phyloP scores from a whole-genome alignment of 2,797 vertebrate species.

The Gastrophryne carolinensis region DNA sequence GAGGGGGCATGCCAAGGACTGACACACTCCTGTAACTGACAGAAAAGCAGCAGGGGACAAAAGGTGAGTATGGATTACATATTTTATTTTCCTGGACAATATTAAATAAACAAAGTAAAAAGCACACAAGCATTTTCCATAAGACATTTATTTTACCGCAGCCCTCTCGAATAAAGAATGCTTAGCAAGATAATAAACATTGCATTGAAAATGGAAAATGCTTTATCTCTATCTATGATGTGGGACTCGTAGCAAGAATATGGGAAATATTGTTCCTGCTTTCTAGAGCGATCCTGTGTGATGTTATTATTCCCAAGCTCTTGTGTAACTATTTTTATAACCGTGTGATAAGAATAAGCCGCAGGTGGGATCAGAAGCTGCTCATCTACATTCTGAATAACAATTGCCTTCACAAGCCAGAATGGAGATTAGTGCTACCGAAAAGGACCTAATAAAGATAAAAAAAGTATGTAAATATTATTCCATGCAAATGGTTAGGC shows the following conservation, averaged over 20 bases:
- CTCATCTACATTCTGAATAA: neutral
- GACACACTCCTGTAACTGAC: too few relatives aligned
- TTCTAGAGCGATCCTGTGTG: neutral
- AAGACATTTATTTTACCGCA: neutral
- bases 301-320: neutral
- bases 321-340: constrained; percentile 2
- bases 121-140: neutral
- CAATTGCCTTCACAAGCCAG: neutral
- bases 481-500: neutral
- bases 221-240: neutral
- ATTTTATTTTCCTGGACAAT: too few relatives aligned
- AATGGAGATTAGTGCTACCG: neutral
- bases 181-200: neutral
- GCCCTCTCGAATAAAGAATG: neutral
- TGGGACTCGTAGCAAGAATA: neutral
- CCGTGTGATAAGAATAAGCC: constrained; percentile 19
- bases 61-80: too few relatives aligned
- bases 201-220: neutral
- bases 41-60: too few relatives aligned
- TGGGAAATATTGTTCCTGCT: neutral
- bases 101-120: too few relatives aligned
- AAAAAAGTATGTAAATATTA: neutral
- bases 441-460: neutral
- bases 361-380: constrained; percentile 14
- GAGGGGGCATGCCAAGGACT: too few relatives aligned